Conservation (phyloP, 1,140 invertebrate species). For the Meloidogyne chitwoodi region DNA sequence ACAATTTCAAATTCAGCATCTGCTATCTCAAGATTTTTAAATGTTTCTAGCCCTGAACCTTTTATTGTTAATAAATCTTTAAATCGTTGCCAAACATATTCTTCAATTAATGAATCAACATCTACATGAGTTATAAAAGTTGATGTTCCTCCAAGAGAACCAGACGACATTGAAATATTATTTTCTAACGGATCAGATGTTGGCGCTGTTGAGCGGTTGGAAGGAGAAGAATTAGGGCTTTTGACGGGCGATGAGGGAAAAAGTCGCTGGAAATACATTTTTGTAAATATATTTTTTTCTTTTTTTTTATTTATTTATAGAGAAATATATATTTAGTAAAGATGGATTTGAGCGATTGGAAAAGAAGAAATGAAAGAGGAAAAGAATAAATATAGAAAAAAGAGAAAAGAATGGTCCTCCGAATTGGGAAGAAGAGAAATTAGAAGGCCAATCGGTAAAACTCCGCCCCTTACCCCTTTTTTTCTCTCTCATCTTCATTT, state of each 20-base stretch:
- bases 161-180: not conserved
- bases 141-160: not conserved
- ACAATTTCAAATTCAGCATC: constrained; percentile 57
- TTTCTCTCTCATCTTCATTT: not conserved
- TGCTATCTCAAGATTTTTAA: constrained; percentile 50
- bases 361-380: not conserved
- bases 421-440: not conserved
- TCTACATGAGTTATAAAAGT: constrained; percentile 56
- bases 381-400: not conserved
- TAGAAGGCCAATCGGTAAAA: not conserved
- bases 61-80: constrained; percentile 58
- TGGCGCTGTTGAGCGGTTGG: not conserved
- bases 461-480: not conserved
- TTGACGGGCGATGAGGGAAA: not conserved
- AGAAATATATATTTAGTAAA: not conserved
- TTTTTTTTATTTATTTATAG: not conserved
- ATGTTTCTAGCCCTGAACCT: constrained; percentile 58
- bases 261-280: constrained; percentile 6
- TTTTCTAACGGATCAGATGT: not conserved
- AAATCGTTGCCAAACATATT: constrained; percentile 62
- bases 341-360: not conserved
- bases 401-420: not conserved
- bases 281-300: not conserved
- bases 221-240: not conserved
- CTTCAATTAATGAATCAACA: constrained; percentile 61